phyloP scores from a whole-genome alignment of 2,888 invertebrate species.

The Marronus borbonicus region DNA sequence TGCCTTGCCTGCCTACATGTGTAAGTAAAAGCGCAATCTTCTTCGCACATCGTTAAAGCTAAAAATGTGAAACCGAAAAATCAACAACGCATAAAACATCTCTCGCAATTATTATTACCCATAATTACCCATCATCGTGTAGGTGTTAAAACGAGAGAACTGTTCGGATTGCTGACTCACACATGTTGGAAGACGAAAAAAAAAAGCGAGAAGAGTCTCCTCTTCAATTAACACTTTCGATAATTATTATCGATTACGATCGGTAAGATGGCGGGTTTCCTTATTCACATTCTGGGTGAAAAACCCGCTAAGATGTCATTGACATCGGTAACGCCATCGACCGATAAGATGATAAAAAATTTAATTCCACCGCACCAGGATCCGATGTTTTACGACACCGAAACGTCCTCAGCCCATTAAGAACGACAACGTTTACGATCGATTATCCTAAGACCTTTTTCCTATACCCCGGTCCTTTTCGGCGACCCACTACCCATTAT shows the following conservation, averaged over 20 bases:
- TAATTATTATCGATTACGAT: conserved; percentile 40
- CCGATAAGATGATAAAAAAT: conserved; percentile 15
- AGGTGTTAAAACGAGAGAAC: conserved; percentile 19
- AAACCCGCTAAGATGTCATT: conserved; percentile 29
- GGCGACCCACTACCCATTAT: conserved; percentile 25
- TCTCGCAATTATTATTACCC: conserved; percentile 22
- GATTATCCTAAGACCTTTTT: conserved; percentile 18
- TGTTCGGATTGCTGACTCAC: not conserved
- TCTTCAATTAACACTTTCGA: conserved; percentile 25
- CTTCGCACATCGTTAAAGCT: conserved; percentile 3
- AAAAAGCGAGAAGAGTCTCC: not conserved
- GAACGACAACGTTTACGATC: conserved; percentile 30
- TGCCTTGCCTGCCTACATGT: not conserved
- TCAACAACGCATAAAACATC: conserved; percentile 1
- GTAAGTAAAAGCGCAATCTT: conserved; percentile 1
- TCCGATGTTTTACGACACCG: conserved; percentile 5
- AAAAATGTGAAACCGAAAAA: conserved; percentile 8
- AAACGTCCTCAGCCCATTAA: conserved; percentile 11
- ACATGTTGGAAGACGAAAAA: not conserved
- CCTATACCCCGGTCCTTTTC: conserved; percentile 31
- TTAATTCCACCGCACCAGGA: not conserved
- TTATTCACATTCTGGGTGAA: not conserved
- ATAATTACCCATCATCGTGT: conserved; percentile 24
- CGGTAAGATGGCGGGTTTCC: not conserved
- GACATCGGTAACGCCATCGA: conserved; percentile 16